Base-by-base conservation (phyloP, 2,888 invertebrate genomes). In the Xylophagus ater region DNA sequence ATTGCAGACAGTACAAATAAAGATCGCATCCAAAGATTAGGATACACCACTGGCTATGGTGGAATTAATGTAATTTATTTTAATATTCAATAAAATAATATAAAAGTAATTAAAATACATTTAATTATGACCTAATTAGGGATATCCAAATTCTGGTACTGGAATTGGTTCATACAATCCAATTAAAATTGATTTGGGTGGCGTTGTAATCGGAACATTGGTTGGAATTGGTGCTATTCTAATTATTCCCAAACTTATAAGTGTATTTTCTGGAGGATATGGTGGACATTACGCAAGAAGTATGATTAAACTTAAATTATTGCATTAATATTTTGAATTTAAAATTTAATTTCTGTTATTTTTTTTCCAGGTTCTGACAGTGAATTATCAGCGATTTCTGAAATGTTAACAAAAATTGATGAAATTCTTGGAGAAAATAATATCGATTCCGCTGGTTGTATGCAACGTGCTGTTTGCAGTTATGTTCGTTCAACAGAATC, bases 171-270 rank as follows among this genome's bases (percentile, higher is more conserved):
- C 76, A 10, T 81, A 83, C 49, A 76, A 76, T 2, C 83, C 85
- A 0, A 68, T 82, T 43, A 86, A 84, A 65, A 74, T 87, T 36
- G 87, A 87, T 53, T 67, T 87, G 1, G 87, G 86, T 5, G 87
- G 86, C 1, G 76, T 87, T 7, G 73, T 86, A 6, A 65, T 87
- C 17, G 87, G 87, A 1, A 83, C 85, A 3, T 70, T 86, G 2
- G 70, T 87, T 31, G 87, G 87, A 1, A 75, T 87, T 34, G 86
- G 86, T 10, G 83, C 84, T 2, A 76, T 87, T 41, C 67, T 87
- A 13, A 74, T 87, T 3, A 70, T 86, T 33, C 87, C 87, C 1
- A 87, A 87, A 61, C 60, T 87, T 26, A 72, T 86, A 3, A 74
- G 80, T 43, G 72, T 81, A 0, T 71, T 87, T 41, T 76, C 79